phyloP scores from a whole-genome alignment of 2,797 vertebrate species.

The Saxicola maurus region DNA sequence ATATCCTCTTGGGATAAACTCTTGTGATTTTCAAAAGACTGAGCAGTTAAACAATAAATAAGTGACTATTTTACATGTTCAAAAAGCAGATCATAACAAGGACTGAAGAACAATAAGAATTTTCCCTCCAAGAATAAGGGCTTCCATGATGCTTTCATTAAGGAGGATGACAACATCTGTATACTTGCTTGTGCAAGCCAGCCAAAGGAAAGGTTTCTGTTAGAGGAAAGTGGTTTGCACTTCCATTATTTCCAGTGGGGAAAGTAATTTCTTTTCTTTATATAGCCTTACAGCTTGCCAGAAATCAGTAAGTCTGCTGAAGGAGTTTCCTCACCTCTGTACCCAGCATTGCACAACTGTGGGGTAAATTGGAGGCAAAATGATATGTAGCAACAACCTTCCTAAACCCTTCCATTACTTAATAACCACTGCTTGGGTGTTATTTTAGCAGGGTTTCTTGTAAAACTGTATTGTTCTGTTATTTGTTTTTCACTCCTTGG shows the following conservation, averaged over 20 bases:
- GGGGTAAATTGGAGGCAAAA: not conserved
- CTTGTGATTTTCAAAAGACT: not conserved
- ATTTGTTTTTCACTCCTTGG: not conserved
- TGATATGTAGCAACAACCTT: not conserved
- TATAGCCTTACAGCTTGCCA: not conserved
- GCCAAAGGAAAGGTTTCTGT: not conserved
- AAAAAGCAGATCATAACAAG: not conserved
- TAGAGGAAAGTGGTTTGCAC: not conserved
- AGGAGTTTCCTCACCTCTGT: not conserved
- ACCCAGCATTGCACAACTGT: not conserved
- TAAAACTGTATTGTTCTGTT: not conserved
- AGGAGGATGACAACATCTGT: not conserved
- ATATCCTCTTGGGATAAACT: not conserved
- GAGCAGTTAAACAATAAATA: not conserved
- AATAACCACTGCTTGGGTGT: not conserved
- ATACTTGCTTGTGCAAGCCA: not conserved
- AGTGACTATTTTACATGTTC: not conserved
- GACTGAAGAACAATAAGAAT: not conserved
- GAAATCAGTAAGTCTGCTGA: not conserved
- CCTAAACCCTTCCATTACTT: not conserved
- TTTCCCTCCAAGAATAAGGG: not conserved
- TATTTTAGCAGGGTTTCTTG: not conserved
- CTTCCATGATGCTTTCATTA: not conserved
- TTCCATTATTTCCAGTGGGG: not conserved
- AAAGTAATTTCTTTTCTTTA: not conserved